phyloP scores from a whole-genome alignment of 2,888 invertebrate species.

The Autographa gamma region DNA sequence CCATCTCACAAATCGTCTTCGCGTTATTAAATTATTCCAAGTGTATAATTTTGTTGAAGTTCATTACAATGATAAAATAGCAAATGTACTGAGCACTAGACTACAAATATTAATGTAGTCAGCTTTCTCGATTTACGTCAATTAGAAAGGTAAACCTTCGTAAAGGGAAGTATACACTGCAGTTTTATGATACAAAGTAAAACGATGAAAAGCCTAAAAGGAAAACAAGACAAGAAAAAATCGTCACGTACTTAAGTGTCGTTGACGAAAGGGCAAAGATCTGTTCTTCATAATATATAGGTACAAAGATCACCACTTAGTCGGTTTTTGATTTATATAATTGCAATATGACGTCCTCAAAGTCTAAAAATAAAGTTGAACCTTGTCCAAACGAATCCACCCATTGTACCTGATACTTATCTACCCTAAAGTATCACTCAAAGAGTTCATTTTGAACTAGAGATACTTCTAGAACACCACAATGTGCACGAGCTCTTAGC shows the following conservation, averaged over 20 bases:
- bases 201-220: no score
- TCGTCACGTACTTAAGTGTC: no score
- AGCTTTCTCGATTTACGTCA: conserved; percentile 66
- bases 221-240: no score
- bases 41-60: conserved; percentile 31
- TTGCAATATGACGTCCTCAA: neutral
- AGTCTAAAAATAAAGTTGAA: no score
- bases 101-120: conserved; percentile 59
- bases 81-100: conserved; percentile 29
- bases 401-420: neutral
- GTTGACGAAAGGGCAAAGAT: no score
- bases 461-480: neutral
- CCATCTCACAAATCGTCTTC: neutral
- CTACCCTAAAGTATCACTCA: no score
- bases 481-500: conserved; percentile 36
- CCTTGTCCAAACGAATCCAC: no score
- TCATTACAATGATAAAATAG: conserved; percentile 54
- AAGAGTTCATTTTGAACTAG: neutral
- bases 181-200: conserved; percentile 1
- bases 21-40: conserved; percentile 25
- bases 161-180: conserved; percentile 50
- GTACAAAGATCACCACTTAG: no score
- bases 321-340: no score
- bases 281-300: no score
- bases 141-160: conserved; percentile 68